phyloP scores from a whole-genome alignment of 2,888 invertebrate genomes.

The Merodon equestris region DNA sequence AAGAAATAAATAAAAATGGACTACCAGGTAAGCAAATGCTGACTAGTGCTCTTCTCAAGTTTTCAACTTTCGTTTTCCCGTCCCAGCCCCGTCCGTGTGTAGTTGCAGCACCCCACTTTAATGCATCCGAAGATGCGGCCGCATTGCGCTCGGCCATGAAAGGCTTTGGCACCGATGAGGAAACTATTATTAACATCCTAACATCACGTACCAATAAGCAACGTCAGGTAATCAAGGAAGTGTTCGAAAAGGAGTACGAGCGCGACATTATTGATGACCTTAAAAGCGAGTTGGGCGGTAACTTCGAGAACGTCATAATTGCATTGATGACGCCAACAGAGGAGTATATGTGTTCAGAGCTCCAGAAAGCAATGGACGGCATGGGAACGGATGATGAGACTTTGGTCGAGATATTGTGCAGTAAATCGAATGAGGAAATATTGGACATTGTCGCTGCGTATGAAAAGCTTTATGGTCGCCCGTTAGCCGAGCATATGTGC shows the following conservation, averaged over 20 bases:
- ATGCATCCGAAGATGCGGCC: conserved; percentile 83
- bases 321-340: conserved; percentile 84
- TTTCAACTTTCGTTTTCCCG: neutral
- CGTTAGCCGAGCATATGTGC: conserved; percentile 86
- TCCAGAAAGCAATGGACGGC: conserved; percentile 86
- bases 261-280: conserved; percentile 83
- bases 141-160: conserved; percentile 85
- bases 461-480: conserved; percentile 83
- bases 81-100: conserved; percentile 80
- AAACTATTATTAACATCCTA: conserved; percentile 85
- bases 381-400: conserved; percentile 86
- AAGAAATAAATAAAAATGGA: conserved; percentile 41
- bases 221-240: conserved; percentile 84
- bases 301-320: conserved; percentile 86
- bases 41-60: neutral
- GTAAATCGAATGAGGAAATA: conserved; percentile 84
- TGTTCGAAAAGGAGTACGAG: conserved; percentile 82
- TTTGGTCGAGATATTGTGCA: conserved; percentile 87
- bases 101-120: conserved; percentile 81
- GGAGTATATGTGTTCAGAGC: conserved; percentile 85
- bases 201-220: conserved; percentile 84
- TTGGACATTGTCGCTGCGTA: conserved; percentile 82
- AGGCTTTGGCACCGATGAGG: conserved; percentile 86
- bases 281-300: conserved; percentile 86
- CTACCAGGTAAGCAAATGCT: conserved; percentile 33